These are phyloP conservation scores for Protosalanx chinensis DNA, from an alignment of 2,797 vertebrate genomes.

Conservation along the genomic window DNA sequence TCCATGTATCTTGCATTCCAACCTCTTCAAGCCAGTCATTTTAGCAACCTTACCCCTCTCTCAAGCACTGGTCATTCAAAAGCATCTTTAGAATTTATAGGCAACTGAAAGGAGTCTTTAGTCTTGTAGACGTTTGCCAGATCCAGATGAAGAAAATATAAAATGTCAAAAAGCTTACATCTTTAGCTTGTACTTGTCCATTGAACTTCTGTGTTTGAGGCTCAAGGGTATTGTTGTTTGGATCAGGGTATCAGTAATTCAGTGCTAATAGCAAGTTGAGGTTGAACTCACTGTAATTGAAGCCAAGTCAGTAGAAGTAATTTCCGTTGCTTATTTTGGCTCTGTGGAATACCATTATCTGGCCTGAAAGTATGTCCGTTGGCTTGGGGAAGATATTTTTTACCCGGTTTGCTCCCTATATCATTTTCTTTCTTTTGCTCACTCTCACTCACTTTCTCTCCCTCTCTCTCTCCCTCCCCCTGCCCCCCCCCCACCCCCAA, in stretches of 20 bases:
- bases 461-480: constrained; percentile 45
- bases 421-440: constrained; percentile 21
- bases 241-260: constrained; percentile 20
- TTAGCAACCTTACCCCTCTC: background rate
- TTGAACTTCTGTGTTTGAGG: constrained; percentile 6
- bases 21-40: constrained; percentile 24
- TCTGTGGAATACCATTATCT: constrained; percentile 28
- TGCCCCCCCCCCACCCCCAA: constrained; percentile 64
- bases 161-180: background rate
- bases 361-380: constrained; percentile 39
- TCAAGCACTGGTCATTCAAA: constrained; percentile 18
- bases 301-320: constrained; percentile 30
- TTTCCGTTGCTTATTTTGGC: constrained; percentile 15
- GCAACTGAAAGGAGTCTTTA: background rate
- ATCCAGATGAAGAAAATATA: constrained; percentile 3
- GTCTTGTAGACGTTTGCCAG: constrained; percentile 22
- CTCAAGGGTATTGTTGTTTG: background rate
- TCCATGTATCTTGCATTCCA: constrained; percentile 28
- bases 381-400: constrained; percentile 54
- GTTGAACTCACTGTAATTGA: constrained; percentile 31
- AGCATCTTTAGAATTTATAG: constrained; percentile 11
- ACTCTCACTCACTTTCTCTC: constrained; percentile 72
- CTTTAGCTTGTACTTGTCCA: background rate
- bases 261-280: constrained; percentile 19
- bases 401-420: constrained; percentile 65